These are phyloP conservation scores for Tipula vernalis DNA, from an alignment of 2,888 invertebrate genomes.

Conservation along the genomic window DNA sequence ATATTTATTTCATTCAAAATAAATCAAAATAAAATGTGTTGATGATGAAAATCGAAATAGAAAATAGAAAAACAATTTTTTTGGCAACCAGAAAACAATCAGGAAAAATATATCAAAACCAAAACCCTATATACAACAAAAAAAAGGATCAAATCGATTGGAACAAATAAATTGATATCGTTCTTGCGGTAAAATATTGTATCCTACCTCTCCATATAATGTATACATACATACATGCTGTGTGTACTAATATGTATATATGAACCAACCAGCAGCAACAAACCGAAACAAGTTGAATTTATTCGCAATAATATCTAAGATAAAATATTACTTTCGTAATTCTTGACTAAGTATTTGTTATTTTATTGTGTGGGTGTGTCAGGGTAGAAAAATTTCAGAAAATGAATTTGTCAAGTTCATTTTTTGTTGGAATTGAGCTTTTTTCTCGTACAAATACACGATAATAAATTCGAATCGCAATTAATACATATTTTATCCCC, in stretches of 20 bases:
- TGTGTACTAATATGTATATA: not conserved
- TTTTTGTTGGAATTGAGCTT: not conserved
- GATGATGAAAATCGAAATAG: not conserved
- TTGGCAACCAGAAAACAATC: not conserved
- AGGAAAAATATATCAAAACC: not conserved
- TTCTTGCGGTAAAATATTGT: not conserved
- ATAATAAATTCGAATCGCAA: not conserved
- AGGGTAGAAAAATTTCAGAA: not conserved
- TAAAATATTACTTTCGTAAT: not conserved
- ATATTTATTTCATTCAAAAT: not conserved
- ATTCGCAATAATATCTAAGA: not conserved
- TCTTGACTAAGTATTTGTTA: too few relatives aligned
- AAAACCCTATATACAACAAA: not conserved
- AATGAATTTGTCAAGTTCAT: not conserved
- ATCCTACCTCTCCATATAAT: not conserved
- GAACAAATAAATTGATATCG: conserved; percentile 4
- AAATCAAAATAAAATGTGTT: not conserved
- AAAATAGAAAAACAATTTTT: not conserved
- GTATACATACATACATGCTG: not conserved
- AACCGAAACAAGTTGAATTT: not conserved
- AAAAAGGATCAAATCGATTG: not conserved
- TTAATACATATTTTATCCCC: not conserved
- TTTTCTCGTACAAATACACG: not conserved
- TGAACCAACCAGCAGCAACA: not conserved
- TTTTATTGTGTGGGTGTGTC: too few relatives aligned